A percentile compares a stretch with the other conserved stretches of the same genome.
Evolutionary conservation across 2,113 vertebrate species (phyloP).

Genomic region (Tenebrosternarchus preto): DNA sequence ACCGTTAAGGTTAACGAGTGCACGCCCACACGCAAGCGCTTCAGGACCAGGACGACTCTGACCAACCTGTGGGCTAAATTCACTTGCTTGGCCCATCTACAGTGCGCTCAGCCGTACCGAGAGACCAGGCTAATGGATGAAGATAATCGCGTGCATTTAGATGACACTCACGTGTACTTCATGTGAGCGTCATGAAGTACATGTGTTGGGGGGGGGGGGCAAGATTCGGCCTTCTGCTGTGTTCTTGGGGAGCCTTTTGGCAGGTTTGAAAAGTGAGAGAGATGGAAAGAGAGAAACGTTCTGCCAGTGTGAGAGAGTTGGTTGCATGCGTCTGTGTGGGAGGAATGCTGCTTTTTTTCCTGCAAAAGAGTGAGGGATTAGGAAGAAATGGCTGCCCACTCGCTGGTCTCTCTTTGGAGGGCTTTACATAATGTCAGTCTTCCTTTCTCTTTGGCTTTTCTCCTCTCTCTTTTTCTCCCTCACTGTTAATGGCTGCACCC

Average conservation of each 20-base stretch:
- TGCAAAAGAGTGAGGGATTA: slow-evolving; percentile 49
- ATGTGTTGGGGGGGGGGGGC: too few species aligned
- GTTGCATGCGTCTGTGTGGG: slow-evolving; percentile 51
- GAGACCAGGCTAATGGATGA: background rate
- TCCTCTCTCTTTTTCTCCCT: slow-evolving; percentile 15
- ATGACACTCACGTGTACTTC: slow-evolving; percentile 2
- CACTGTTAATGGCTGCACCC: slow-evolving; percentile 32
- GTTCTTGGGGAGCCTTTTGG: slow-evolving; percentile 25
- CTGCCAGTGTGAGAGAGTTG: slow-evolving; percentile 38
- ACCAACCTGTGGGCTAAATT: background rate
- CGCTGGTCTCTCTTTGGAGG: slow-evolving; percentile 49
- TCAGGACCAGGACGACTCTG: background rate
- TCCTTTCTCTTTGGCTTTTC: slow-evolving; percentile 13
- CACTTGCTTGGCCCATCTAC: background rate
- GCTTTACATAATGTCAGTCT: slow-evolving; percentile 49
- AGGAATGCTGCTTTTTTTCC: slow-evolving; percentile 48
- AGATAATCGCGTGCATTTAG: background rate
- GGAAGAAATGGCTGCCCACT: slow-evolving; percentile 55
- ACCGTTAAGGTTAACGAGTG: slow-evolving; percentile 16
- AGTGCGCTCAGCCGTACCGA: background rate
- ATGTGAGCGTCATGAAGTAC: background rate
- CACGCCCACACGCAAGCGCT: background rate
- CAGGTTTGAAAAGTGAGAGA: slow-evolving; percentile 7
- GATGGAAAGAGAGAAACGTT: slow-evolving; percentile 25
- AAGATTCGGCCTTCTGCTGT: slow-evolving; percentile 3